These are phyloP conservation scores for Eristalis intricaria DNA, from an alignment of 2,888 invertebrate genomes.

Conservation along the genomic window DNA sequence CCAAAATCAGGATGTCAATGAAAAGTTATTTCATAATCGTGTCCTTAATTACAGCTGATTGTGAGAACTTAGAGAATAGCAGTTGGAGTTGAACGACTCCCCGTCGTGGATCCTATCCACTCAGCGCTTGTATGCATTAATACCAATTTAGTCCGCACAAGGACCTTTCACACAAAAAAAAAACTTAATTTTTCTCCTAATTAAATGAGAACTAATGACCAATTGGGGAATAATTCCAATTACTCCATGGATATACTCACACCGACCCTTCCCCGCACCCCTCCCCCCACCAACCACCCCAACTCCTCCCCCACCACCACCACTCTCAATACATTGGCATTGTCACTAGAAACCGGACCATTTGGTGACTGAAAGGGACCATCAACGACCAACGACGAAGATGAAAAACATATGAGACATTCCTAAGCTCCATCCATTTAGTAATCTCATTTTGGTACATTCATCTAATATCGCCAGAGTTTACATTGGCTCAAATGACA, in stretches of 20 bases:
- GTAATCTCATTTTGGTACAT: constrained; percentile 38
- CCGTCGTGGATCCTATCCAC: background rate
- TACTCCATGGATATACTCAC: constrained; percentile 18
- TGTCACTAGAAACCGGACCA: constrained; percentile 29
- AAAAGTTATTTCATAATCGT: constrained; percentile 22
- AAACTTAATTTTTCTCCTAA: constrained; percentile 33
- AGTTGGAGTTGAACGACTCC: background rate
- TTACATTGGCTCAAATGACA: constrained; percentile 33
- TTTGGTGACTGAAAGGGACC: constrained; percentile 23
- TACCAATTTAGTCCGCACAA: constrained; percentile 30
- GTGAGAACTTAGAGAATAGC: background rate
- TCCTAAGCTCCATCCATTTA: constrained; percentile 1
- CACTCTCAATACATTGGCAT: constrained; percentile 18
- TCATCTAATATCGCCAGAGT: constrained; percentile 35
- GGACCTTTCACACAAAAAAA: constrained; percentile 12
- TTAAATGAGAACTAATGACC: constrained; percentile 56
- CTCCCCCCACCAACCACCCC: no score
- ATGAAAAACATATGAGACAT: constrained; percentile 20
- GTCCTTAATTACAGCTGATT: constrained; percentile 25
- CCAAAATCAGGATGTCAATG: background rate
- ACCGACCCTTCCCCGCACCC: background rate
- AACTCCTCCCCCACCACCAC: no score
- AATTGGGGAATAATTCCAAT: constrained; percentile 57
- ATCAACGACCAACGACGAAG: background rate
- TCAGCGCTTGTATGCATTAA: constrained; percentile 7